phyloP scores from a whole-genome alignment of 1,140 invertebrate genomes.

The Lethrus apterus region DNA sequence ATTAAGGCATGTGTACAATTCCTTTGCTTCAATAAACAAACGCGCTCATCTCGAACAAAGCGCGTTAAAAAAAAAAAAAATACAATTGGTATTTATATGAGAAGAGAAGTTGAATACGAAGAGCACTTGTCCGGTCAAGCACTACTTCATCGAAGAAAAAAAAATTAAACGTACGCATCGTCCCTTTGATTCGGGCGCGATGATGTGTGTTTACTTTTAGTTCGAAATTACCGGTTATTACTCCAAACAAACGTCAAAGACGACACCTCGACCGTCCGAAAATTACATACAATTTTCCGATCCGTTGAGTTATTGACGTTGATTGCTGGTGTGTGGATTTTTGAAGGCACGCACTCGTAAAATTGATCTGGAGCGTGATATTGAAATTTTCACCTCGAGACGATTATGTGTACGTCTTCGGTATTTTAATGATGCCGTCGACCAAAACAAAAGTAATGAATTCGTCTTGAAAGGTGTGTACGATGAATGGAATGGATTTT shows the following conservation, averaged over 20 bases:
- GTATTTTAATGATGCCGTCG: too few species aligned
- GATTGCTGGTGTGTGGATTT: slow-evolving; percentile 2
- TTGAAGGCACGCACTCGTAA: too few species aligned
- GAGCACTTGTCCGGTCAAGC: neutral
- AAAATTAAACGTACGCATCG: neutral
- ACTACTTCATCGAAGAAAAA: neutral
- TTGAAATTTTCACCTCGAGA: too few species aligned
- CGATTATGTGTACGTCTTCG: too few species aligned
- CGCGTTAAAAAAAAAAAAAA: neutral
- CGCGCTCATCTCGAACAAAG: too few species aligned
- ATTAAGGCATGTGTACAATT: too few species aligned
- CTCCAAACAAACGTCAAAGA: slow-evolving; percentile 1
- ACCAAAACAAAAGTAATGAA: too few species aligned
- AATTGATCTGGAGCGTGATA: too few species aligned
- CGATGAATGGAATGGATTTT: too few species aligned
- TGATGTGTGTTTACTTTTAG: slow-evolving; percentile 1
- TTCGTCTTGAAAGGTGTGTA: too few species aligned
- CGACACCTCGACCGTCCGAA: neutral
- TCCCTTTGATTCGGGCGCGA: neutral
- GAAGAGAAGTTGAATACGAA: neutral
- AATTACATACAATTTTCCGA: slow-evolving; percentile 1
- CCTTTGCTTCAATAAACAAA: too few species aligned
- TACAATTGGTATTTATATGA: neutral
- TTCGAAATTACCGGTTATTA: slow-evolving; percentile 1
- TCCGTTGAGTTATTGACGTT: slow-evolving; percentile 2